phyloP scores from a whole-genome alignment of 2,113 vertebrate species.

The Turdus rufiventris region DNA sequence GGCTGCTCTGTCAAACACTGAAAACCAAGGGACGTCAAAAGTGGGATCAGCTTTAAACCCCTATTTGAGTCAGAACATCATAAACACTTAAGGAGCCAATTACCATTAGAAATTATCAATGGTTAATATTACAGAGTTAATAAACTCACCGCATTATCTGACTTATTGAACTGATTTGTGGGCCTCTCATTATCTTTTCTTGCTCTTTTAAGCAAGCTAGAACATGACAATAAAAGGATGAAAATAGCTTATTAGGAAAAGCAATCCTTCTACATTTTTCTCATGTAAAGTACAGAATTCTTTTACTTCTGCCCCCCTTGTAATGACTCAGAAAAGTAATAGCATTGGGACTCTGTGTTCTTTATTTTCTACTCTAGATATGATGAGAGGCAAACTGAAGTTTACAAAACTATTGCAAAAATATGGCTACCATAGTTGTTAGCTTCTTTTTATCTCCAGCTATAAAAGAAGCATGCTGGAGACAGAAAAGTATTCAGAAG shows the following conservation, averaged over 20 bases:
- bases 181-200: background rate
- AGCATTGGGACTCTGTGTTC: background rate
- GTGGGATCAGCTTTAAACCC: background rate
- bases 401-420: background rate
- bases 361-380: background rate
- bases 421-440: background rate
- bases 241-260: background rate
- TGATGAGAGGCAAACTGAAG: background rate
- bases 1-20: background rate
- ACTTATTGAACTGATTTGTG: background rate
- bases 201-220: background rate
- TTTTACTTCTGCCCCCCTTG: accelerated
- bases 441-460: background rate
- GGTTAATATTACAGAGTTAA: background rate
- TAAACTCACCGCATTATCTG: background rate
- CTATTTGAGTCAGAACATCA: background rate
- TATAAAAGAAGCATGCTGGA: background rate
- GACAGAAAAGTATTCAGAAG: background rate
- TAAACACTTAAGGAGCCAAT: background rate
- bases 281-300: background rate
- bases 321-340: background rate
- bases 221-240: background rate
- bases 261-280: background rate
- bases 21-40: background rate
- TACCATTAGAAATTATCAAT: background rate